A percentile compares a stretch with the other conserved stretches of the same genome.
phyloP scores from a whole-genome alignment of 2,888 invertebrate genomes.

The Eristalinus aeneus region DNA sequence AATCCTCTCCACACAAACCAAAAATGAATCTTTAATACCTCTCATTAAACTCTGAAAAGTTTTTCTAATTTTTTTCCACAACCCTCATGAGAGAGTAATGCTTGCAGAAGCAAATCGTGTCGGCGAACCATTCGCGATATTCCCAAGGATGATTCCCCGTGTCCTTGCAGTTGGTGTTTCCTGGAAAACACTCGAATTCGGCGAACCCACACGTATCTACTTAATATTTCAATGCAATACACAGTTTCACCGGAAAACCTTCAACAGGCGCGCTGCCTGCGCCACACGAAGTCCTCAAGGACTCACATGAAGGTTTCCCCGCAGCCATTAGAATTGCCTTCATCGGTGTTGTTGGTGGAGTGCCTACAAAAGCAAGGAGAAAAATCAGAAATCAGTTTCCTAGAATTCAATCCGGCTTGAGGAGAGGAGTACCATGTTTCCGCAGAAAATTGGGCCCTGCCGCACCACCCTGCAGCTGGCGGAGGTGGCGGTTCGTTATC shows the following conservation, averaged over 20 bases:
- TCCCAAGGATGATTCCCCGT: not conserved
- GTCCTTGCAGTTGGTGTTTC: not conserved
- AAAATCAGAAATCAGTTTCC: not conserved
- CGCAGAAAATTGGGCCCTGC: not conserved
- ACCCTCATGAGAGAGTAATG: not conserved
- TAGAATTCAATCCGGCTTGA: not conserved
- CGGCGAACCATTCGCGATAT: not conserved
- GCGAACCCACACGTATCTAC: not conserved
- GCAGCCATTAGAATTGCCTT: not conserved
- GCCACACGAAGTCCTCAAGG: not conserved
- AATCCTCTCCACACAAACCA: too few relatives aligned
- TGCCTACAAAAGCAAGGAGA: not conserved
- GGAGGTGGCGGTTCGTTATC: slow-evolving; percentile 3
- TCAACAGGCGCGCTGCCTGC: not conserved
- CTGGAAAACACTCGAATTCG: not conserved
- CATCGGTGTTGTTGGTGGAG: not conserved
- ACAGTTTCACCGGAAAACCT: not conserved
- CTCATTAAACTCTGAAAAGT: not conserved
- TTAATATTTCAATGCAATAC: not conserved
- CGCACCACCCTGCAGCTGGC: not conserved
- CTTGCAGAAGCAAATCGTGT: not conserved
- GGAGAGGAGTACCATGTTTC: not conserved
- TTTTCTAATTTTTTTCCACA: not conserved
- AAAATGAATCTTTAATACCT: not conserved
- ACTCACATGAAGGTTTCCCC: not conserved